Conservation (phyloP, 1,140 invertebrate genomes). For the Drosophila cardini region DNA sequence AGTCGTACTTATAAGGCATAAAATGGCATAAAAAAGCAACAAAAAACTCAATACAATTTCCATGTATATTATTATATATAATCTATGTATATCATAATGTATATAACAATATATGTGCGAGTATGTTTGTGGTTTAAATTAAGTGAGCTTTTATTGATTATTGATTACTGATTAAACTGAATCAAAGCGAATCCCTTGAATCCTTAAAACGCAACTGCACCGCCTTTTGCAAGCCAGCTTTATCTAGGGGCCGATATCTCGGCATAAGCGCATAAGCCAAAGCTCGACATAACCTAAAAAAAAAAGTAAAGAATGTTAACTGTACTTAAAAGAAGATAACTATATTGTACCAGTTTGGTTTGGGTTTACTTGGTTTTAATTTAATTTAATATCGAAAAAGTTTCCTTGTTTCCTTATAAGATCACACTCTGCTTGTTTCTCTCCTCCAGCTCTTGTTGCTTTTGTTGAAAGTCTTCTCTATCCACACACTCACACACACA, state of each 20-base stretch:
- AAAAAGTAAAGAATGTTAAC: conserved; percentile 11
- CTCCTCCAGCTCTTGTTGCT: conserved; percentile 39
- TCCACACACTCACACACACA: conserved; percentile 10
- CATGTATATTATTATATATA: conserved; percentile 38
- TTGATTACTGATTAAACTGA: conserved; percentile 4
- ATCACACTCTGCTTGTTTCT: conserved; percentile 45
- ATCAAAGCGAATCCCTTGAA: conserved; percentile 4
- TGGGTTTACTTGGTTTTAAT: conserved; percentile 51
- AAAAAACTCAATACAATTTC: conserved; percentile 32
- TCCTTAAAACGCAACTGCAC: conserved; percentile 1
- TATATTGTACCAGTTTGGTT: conserved; percentile 29
- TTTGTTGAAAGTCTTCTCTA: conserved; percentile 39
- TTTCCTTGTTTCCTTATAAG: conserved; percentile 61
- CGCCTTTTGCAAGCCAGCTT: conserved; percentile 19
- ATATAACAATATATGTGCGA: conserved; percentile 32
- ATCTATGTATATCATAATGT: conserved; percentile 3
- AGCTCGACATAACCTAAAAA: conserved; percentile 28
- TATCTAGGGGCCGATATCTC: conserved; percentile 4
- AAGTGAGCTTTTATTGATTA: conserved; percentile 48
- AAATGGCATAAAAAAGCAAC: conserved; percentile 26
- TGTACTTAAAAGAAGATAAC: conserved; percentile 12
- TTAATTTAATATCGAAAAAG: conserved; percentile 78
- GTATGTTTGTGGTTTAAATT: conserved; percentile 38
- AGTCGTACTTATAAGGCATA: conserved; percentile 50
- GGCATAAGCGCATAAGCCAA: conserved; percentile 21